Percentiles rank a stretch among this genome's conserved stretches.
phyloP scores from a whole-genome alignment of 2,888 invertebrate species.

The Leptinotarsa rubiginosa region DNA sequence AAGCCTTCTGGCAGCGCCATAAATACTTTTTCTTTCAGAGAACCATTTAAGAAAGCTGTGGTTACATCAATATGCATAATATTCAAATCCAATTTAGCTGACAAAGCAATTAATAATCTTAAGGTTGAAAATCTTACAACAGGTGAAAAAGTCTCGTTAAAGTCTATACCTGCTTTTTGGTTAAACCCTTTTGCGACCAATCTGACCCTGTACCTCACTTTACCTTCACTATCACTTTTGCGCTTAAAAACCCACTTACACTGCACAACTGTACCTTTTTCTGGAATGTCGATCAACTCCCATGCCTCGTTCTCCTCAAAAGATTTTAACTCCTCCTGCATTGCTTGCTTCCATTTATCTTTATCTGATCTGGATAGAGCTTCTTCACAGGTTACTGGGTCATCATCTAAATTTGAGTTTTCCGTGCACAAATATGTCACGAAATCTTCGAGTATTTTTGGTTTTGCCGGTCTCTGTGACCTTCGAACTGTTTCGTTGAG shows the following conservation, averaged over 20 bases:
- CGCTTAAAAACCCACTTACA: constrained; percentile 54
- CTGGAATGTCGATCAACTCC: constrained; percentile 46
- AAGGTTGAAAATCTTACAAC: not conserved
- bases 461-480: no score
- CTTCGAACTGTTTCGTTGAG: no score
- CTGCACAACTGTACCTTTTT: constrained; percentile 44
- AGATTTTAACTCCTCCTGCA: constrained; percentile 48
- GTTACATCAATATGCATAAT: no score
- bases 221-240: constrained; percentile 45
- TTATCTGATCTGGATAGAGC: constrained; percentile 46
- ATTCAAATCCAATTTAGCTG: no score
- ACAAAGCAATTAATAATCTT: no score
- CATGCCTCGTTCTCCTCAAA: constrained; percentile 53
- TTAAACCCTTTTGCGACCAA: constrained; percentile 49
- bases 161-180: constrained; percentile 44
- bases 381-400: constrained; percentile 42
- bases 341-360: constrained; percentile 48
- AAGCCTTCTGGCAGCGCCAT: no score
- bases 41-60: no score
- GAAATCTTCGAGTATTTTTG: no score
- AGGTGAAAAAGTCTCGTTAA: constrained; percentile 43
- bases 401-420: constrained; percentile 16
- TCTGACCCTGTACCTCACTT: constrained; percentile 44
- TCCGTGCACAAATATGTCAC: no score
- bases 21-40: no score